phyloP scores from a whole-genome alignment of 2,113 vertebrate genomes.

The Halichoeres trimaculatus region DNA sequence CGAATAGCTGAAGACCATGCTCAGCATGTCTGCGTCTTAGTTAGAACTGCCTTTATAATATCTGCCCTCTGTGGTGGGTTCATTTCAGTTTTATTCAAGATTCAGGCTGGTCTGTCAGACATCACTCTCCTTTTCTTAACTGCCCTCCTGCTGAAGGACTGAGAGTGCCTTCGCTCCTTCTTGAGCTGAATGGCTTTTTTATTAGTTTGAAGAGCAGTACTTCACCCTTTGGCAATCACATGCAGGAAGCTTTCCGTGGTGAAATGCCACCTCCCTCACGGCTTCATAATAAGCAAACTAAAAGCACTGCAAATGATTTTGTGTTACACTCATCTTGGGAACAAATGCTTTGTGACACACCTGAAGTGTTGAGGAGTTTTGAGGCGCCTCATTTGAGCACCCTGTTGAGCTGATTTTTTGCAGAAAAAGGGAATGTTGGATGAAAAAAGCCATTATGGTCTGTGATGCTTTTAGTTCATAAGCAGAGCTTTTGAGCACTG shows the following conservation, averaged over 20 bases:
- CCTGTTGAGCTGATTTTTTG: not conserved
- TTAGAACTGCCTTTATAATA: not conserved
- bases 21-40: not conserved
- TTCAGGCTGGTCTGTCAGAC: not conserved
- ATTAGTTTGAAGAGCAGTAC: constrained; percentile 45
- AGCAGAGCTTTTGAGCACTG: constrained; percentile 5
- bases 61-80: not conserved
- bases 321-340: not conserved
- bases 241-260: constrained; percentile 32
- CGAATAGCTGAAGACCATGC: too few species aligned
- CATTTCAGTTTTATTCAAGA: not conserved
- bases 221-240: constrained; percentile 45
- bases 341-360: constrained; percentile 19
- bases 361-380: constrained; percentile 9
- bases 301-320: constrained; percentile 31
- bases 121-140: not conserved
- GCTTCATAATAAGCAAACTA: constrained; percentile 42
- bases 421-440: not conserved
- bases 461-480: constrained; percentile 31
- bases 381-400: not conserved
- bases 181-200: constrained; percentile 28
- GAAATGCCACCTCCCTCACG: constrained; percentile 37
- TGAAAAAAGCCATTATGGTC: constrained; percentile 29
- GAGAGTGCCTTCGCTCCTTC: not conserved
- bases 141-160: not conserved